Evolutionary conservation across 2,797 vertebrate genomes (phyloP).

Genomic region (Oceanodroma leucorhoa): DNA sequence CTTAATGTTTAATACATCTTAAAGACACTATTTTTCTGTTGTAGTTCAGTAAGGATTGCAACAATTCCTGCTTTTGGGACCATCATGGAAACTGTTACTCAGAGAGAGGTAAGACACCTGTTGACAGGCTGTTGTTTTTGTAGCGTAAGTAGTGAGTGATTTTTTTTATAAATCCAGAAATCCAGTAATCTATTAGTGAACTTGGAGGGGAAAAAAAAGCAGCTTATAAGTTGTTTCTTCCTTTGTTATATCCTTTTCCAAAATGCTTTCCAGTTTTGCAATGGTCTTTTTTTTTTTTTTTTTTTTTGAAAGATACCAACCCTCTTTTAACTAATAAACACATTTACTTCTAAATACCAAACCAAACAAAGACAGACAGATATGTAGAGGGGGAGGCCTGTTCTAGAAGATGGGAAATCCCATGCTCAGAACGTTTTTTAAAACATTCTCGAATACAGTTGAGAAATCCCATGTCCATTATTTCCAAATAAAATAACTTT

Average conservation of each 20-base stretch:
- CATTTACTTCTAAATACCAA: background rate
- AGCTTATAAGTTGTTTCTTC: background rate
- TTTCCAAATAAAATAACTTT: background rate
- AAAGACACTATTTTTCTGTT: conserved; percentile 50
- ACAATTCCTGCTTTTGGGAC: conserved; percentile 98
- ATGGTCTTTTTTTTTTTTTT: background rate
- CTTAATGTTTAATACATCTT: conserved; percentile 27
- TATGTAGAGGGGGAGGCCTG: background rate
- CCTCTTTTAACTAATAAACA: background rate
- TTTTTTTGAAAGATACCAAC: background rate
- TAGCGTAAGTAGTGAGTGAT: background rate
- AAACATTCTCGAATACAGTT: background rate
- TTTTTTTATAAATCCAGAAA: background rate
- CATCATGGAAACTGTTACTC: conserved; percentile 99
- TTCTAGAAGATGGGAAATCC: conserved; percentile 8
- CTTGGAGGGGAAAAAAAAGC: background rate
- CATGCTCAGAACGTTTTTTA: background rate
- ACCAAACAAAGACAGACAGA: background rate
- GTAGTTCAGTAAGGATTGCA: conserved; percentile 96
- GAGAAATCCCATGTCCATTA: background rate
- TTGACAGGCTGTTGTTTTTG: background rate
- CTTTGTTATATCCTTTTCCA: background rate
- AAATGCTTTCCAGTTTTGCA: background rate
- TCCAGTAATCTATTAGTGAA: background rate
- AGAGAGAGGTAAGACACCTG: conserved; percentile 89